Evolutionary conservation across 2,113 vertebrate species (phyloP), one percentile per base, ranked within the genome.

Genomic region (Tragelaphus imberbis): DNA sequence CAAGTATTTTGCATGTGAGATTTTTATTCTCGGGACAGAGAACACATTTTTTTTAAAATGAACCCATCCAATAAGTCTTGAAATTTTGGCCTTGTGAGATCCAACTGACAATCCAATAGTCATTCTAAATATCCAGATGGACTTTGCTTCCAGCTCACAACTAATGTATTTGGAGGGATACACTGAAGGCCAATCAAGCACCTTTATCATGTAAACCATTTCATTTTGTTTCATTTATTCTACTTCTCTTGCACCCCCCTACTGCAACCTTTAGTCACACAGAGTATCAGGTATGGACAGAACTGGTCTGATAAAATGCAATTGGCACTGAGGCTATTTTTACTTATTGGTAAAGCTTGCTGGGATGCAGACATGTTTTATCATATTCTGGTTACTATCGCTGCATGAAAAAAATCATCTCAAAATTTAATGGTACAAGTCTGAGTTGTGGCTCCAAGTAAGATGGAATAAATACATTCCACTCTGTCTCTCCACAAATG

Each of bases 281-380:
- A 99, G 99, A 99, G 99, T 99, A 99, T 99, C 99, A 99, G 99
- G 99, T 99, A 99, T 99, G 99, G 99, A 99, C 99, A 99, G 99
- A 99, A 99, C 99, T 99, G 99, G 99, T 99, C 99, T 98, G 98
- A 99, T 99, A 99, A 99, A 98, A 99, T 99, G 99, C 99, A 99
- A 99, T 99, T 99, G 99, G 99, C 99, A 98, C 99, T 99, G 99
- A 99, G 99, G 99, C 99, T 99, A 99, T 99, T 99, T 99, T 99
- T 99, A 99, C 99, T 99, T 99, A 98, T 98, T 99, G 99, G 98
- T 75, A 36, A 61, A 40, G 99, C 98, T 99, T 99, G 99, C 99
- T 99, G 99, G 99, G 99, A 99, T 99, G 99, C 99, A 99, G 99
- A 98, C 99, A 99, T 99, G 99, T 99, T 99, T 99, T 99, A 99